Evolutionary conservation across 2,888 invertebrate genomes (phyloP), one percentile per base, ranked within the genome.

Genomic region (Agrotis exclamationis): DNA sequence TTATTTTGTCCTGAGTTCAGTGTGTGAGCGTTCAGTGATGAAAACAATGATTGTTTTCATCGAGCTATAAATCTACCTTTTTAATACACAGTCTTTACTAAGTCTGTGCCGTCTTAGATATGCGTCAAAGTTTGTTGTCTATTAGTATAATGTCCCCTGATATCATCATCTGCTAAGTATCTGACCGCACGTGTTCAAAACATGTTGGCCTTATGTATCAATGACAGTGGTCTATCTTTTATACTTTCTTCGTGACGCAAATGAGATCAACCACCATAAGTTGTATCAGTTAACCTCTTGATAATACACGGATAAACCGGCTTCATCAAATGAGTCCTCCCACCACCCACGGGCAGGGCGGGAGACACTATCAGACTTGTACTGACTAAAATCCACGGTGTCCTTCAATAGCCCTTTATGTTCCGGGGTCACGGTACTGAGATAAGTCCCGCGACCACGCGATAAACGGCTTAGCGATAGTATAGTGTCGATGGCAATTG

Each of bases 231-330:
- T 51, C 3, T 70, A 47, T 51, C 24, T 4, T 72, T 72, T 14
- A 72, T 24, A 39, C 51, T 70, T 70, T 53, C 53, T 47, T 24
- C 14, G 18, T 70, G 70, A 47, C 53, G 70, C 45, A 53, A 51
- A 45, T 33, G 33, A 45, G 72, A 60, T 70, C 18, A 45, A 47
- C 14, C 14, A 11, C 11, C 22, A 39, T 44, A 48, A 6, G 5
- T 22, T 33, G 24, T 28, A 44, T 50, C 18, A 48, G 14, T 7
- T 11, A 14, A 57, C 48, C 50, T 44, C 44, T 63, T 2, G 5
- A 22, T n/a, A 14, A 24, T 39, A 13, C 13, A 18, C 18, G 2
- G 22, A 39, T 39, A 11, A n/a, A 28, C 5, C 28, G 5, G 28
- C 28, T 24, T n/a, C n/a, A n/a, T n/a, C n/a, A n/a, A n/a, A n/a